A percentile compares a stretch with the other conserved stretches of the same genome.
These are phyloP conservation scores for Miniopterus natalensis DNA, from an alignment of 2,113 vertebrate genomes.

Conservation along the genomic window DNA sequence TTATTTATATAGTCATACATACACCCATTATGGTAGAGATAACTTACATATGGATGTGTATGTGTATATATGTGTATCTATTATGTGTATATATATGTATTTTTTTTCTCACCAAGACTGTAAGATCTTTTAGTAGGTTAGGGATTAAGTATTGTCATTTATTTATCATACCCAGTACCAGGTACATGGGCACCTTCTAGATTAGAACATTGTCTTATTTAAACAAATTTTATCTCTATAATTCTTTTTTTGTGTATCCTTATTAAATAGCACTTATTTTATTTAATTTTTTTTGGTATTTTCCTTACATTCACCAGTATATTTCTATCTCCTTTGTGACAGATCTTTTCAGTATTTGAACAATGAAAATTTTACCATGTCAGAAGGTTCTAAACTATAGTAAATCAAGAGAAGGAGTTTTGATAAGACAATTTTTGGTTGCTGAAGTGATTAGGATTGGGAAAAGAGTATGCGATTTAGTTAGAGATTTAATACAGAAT, in stretches of 20 bases:
- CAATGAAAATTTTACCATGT: background rate
- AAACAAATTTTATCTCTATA: background rate
- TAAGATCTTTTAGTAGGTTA: constrained; percentile 20
- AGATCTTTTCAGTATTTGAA: constrained; percentile 45
- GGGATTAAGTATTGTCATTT: background rate
- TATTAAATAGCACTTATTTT: background rate
- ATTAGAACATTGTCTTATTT: background rate
- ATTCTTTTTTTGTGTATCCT: constrained; percentile 5
- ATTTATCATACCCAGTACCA: background rate
- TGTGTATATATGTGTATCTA: background rate
- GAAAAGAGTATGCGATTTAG: background rate
- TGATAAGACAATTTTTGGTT: constrained; percentile 4
- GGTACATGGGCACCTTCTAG: background rate
- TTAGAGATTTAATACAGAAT: background rate
- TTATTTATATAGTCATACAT: background rate
- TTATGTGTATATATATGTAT: background rate
- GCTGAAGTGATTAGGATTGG: background rate
- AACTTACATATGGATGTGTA: background rate
- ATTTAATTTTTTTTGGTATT: background rate
- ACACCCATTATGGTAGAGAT: background rate
- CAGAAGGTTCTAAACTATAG: background rate
- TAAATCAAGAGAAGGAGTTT: constrained; percentile 34
- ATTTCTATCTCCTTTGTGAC: background rate
- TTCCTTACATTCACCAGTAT: background rate
- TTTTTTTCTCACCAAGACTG: background rate